A percentile compares a stretch with the other conserved stretches of the same genome.
Evolutionary conservation across 2,888 invertebrate genomes (phyloP).

Genomic region (Lydus trimaculatus): DNA sequence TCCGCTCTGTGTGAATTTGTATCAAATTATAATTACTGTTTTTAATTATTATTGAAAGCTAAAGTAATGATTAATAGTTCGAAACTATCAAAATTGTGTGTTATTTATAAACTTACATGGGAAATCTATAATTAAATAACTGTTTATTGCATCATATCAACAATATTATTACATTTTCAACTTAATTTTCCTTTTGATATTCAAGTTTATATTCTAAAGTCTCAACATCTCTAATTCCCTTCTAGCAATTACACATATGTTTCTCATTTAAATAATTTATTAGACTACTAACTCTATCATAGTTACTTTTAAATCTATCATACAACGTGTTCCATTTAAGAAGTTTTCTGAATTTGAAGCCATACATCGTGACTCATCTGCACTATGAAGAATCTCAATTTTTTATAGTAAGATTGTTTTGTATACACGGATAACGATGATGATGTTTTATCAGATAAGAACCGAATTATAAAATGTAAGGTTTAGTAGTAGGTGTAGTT

Average conservation of each 20-base stretch:
- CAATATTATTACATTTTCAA: neutral
- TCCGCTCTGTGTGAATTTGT: no score
- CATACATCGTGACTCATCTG: no score
- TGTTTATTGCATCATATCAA: neutral
- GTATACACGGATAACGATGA: no score
- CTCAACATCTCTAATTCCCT: neutral
- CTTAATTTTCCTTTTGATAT: neutral
- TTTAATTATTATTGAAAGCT: neutral
- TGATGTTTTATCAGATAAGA: no score
- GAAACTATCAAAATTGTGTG: neutral
- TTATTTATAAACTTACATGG: neutral
- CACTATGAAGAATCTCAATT: no score
- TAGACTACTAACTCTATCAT: neutral
- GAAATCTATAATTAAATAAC: neutral
- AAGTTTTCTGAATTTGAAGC: no score
- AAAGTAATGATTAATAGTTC: neutral
- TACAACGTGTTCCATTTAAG: no score
- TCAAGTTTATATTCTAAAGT: neutral
- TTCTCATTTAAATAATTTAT: conserved; percentile 6
- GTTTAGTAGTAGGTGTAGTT: no score
- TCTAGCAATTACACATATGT: neutral
- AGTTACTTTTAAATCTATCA: neutral
- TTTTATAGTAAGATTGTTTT: no score
- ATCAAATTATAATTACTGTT: no score
- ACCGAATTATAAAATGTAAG: no score